Conservation (phyloP, 2,888 invertebrate species). For the Unio pictorum region DNA sequence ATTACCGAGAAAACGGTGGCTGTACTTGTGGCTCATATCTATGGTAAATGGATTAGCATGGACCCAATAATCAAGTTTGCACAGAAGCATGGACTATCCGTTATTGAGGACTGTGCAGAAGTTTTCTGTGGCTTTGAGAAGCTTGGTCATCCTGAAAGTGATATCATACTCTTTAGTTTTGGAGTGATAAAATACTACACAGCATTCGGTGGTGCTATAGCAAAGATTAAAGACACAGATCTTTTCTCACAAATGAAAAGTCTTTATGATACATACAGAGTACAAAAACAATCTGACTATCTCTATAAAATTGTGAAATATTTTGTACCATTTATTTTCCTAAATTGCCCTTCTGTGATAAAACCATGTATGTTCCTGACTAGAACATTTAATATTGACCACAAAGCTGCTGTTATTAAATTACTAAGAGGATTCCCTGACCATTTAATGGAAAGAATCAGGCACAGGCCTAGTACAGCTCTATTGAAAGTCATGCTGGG, state of each 20-base stretch:
- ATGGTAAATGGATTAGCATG: constrained; percentile 66
- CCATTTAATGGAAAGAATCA: constrained; percentile 56
- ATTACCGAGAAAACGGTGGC: constrained; percentile 67
- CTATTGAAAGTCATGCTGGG: constrained; percentile 62
- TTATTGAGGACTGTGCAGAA: constrained; percentile 72
- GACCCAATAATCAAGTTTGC: constrained; percentile 62
- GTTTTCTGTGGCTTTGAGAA: constrained; percentile 66
- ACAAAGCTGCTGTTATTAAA: constrained; percentile 59
- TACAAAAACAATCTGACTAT: constrained; percentile 60
- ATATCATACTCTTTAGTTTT: constrained; percentile 70
- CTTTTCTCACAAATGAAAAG: constrained; percentile 57
- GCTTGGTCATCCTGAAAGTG: constrained; percentile 66
- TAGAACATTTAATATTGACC: constrained; percentile 50
- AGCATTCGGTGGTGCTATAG: constrained; percentile 69
- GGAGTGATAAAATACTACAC: constrained; percentile 70
- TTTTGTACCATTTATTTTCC: constrained; percentile 51
- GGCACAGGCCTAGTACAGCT: constrained; percentile 64
- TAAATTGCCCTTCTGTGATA: constrained; percentile 58
- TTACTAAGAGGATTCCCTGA: constrained; percentile 68
- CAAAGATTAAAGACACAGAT: constrained; percentile 60
- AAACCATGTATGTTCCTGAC: constrained; percentile 48
- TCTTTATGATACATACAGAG: constrained; percentile 49
- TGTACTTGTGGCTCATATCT: constrained; percentile 69
- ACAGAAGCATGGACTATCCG: constrained; percentile 47
- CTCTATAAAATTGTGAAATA: constrained; percentile 67